Evolutionary conservation across 2,113 vertebrate species (phyloP).

Genomic region (Diadophis punctatus): DNA sequence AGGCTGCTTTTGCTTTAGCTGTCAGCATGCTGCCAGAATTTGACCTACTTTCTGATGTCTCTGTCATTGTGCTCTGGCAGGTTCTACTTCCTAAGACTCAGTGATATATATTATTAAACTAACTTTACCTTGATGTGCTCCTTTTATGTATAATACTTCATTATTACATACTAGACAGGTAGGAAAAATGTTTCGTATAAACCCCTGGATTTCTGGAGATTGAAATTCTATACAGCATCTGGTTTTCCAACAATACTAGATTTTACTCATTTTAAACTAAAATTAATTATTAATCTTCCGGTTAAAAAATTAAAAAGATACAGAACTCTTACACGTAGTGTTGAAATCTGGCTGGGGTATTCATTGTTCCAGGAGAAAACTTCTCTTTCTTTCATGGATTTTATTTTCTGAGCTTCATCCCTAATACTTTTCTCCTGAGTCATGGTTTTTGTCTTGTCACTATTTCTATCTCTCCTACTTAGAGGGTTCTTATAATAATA

Average conservation of each 20-base stretch:
- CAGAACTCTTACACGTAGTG: not conserved
- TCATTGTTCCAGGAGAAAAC: not conserved
- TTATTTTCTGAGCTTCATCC: not conserved
- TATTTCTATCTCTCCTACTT: not conserved
- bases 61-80: not conserved
- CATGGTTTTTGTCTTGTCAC: not conserved
- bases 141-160: not conserved
- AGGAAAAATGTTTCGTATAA: not conserved
- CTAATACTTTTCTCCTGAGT: not conserved
- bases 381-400: not conserved
- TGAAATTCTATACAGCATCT: not conserved
- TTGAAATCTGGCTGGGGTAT: not conserved
- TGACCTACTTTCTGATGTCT: constrained; percentile 8
- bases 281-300: not conserved
- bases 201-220: not conserved
- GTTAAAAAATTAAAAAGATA: not conserved
- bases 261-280: not conserved
- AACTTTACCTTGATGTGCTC: not conserved
- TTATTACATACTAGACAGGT: not conserved
- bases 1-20: not conserved
- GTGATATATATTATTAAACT: not conserved
- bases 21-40: not conserved
- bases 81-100: not conserved
- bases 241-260: not conserved
- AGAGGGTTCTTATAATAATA: not conserved